Conservation (phyloP, 2,797 vertebrate genomes). For the Macropodus opercularis region DNA sequence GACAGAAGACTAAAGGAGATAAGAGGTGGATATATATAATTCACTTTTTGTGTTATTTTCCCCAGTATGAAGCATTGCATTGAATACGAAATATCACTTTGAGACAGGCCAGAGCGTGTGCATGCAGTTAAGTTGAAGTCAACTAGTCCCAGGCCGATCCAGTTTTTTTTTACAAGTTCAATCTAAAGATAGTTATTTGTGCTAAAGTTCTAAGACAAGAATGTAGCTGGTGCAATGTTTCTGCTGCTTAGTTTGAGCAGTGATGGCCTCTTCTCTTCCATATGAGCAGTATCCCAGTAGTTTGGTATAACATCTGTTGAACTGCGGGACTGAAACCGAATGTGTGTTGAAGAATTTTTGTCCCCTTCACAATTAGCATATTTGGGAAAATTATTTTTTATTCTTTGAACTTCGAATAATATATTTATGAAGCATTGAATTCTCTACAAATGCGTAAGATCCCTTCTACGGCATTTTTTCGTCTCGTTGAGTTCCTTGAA, state of each 20-base stretch:
- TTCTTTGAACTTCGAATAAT: slow-evolving; percentile 58
- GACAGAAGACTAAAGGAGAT: slow-evolving; percentile 78
- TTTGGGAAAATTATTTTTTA: slow-evolving; percentile 25
- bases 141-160: slow-evolving; percentile 19
- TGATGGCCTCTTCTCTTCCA: slow-evolving; percentile 52
- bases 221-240: slow-evolving; percentile 48
- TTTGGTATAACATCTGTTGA: slow-evolving; percentile 42
- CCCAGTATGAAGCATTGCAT: slow-evolving; percentile 51
- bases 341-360: slow-evolving; percentile 45
- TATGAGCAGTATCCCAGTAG: slow-evolving; percentile 32
- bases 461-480: slow-evolving; percentile 42
- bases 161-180: slow-evolving; percentile 16
- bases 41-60: slow-evolving; percentile 69
- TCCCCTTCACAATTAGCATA: slow-evolving; percentile 41
- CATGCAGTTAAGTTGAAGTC: slow-evolving; percentile 49
- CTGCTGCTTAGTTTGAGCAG: slow-evolving; percentile 54
- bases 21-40: slow-evolving; percentile 82
- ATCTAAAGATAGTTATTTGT: slow-evolving; percentile 51
- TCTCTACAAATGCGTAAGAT: slow-evolving; percentile 36
- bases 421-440: slow-evolving; percentile 58
- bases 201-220: slow-evolving; percentile 38
- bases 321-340: slow-evolving; percentile 23
- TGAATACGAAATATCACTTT: slow-evolving; percentile 45
- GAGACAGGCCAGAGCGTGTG: slow-evolving; percentile 44
- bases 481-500: slow-evolving; percentile 52